Base-by-base conservation (phyloP, 1,140 invertebrate genomes). In the Adoxophyes honmai region DNA sequence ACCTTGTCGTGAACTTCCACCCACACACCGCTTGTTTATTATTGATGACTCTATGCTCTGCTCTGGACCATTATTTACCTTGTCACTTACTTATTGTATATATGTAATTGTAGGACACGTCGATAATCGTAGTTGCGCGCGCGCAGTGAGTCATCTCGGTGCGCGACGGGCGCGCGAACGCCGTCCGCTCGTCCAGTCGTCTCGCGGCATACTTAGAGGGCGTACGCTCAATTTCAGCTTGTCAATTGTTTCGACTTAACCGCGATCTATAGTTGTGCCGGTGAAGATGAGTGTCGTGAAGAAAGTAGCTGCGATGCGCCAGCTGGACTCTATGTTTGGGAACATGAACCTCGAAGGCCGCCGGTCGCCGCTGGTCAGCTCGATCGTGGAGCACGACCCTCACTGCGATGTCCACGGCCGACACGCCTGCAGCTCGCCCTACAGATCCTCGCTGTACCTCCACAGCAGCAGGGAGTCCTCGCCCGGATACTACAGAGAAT, bases 381-480 rank as follows among this genome's bases (percentile, higher is more conserved):
- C 91, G 1, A 89, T 90, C 57, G 84, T 92, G 10, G 92, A 93
- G 71, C 80, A 90, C 38, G 91, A 92, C 65, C 82, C 88, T 21
- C 90, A 90, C 48, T 94, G 94, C 68, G 92, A 94, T 56, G 91
- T 94, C n/a, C 94, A 95, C 67, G 93, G 93, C 4, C 75, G 82
- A 28, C 42, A 48, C 21, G 42, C 18, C 5, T 92, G 90, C 62
- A 91, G 90, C 66, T 90, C 87, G 36, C 90, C 90, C 1, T 78
- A 85, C 52, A 61, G 76, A 15, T 86, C 82, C 0, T 86, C 85
- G 6, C 70, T 88, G 7, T 88, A 88, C 58, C 70, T 88, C 14
- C 81, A 88, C 66, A 82, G 81, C 55, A 68, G 82, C 56, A 67
- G 82, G 53, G 84, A 87, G 58, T 83, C 82, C 1, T 81, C 76